Evolutionary conservation across 2,888 invertebrate genomes (phyloP), one percentile per base, ranked within the genome.

Genomic region (Leptinotarsa juncta): DNA sequence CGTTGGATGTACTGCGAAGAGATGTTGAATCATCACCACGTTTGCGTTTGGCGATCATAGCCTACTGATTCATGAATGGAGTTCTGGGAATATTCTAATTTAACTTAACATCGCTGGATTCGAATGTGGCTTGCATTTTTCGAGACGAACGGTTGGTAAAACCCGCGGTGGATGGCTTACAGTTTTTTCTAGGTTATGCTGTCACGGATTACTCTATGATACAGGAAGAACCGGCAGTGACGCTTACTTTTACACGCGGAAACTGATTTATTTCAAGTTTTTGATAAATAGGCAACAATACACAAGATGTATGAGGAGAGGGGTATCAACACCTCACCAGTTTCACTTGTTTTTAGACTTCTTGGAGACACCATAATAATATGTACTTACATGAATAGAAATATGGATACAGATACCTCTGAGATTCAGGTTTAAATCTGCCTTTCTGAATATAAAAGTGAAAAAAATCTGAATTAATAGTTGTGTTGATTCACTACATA

Each of bases 11-110:
- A 72, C 69, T 76, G 79, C 82, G 81, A 76, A 80, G 79, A 77
- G 68, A 77, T 53, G 78, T 79, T 81, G 83, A 83, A 78, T 83
- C 83, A 81, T 81, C 83, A 81, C 81, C 80, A 80, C 82, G 81
- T 81, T 82, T 80, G 80, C 82, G 81, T 81, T 82, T 80, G 75
- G 81, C 81, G 81, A 83, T 82, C 83, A 84, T 83, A 78, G 82
- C 82, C 75, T 75, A 71, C 80, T 83, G 84, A 84, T 83, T 83
- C 84, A 81, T 79, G 77, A 77, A 81, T 80, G 76, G 72, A 79
- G 79, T 83, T 83, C 83, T 74, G 65, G 78, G 83, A 84, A 83
- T 78, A 77, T 78, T 79, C 80, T 80, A 70, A 79, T 78, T 80
- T 79, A 72, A 79, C 76, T 78, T 80, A 81, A 79, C 80, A 77